Percentiles rank a stretch among this genome's conserved stretches.
These are phyloP conservation scores for Hirudo medicinalis DNA, from an alignment of 1,140 invertebrate genomes.

Conservation along the genomic window DNA sequence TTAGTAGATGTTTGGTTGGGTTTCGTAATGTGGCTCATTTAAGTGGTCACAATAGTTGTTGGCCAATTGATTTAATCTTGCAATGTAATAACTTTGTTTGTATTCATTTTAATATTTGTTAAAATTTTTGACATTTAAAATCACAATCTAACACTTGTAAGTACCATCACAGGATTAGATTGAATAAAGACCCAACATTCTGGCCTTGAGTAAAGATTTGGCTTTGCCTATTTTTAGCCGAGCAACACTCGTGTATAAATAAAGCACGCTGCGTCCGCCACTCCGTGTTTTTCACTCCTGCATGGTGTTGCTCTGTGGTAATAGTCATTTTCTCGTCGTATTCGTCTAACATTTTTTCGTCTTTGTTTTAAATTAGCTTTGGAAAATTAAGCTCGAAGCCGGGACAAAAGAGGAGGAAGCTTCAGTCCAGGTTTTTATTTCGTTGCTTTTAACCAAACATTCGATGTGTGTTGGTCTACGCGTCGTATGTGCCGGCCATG, in stretches of 20 bases:
- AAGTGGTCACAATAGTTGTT: no score
- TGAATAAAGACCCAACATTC: no score
- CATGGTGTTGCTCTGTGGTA: not conserved
- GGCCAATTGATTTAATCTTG: no score
- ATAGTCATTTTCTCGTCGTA: not conserved
- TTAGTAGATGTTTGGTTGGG: no score
- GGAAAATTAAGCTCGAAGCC: conserved; percentile 18
- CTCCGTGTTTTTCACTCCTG: not conserved
- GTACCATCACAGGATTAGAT: no score
- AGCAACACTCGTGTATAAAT: not conserved
- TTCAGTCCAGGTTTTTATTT: conserved; percentile 16
- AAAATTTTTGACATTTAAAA: no score
- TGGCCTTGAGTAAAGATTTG: no score
- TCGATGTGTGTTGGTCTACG: not conserved
- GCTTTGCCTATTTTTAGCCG: conserved; percentile 9
- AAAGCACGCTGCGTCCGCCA: not conserved
- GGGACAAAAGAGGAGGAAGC: conserved; percentile 18
- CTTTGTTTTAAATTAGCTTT: conserved; percentile 15
- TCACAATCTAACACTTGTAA: no score
- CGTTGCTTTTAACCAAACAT: not conserved
- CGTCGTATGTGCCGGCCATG: conserved; percentile 6
- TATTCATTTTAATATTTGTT: no score
- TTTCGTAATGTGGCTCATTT: no score
- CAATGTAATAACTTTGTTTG: no score
- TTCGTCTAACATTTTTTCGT: conserved; percentile 12